Base-by-base conservation (phyloP, 1,140 invertebrate genomes). In the Hyles vespertilio region DNA sequence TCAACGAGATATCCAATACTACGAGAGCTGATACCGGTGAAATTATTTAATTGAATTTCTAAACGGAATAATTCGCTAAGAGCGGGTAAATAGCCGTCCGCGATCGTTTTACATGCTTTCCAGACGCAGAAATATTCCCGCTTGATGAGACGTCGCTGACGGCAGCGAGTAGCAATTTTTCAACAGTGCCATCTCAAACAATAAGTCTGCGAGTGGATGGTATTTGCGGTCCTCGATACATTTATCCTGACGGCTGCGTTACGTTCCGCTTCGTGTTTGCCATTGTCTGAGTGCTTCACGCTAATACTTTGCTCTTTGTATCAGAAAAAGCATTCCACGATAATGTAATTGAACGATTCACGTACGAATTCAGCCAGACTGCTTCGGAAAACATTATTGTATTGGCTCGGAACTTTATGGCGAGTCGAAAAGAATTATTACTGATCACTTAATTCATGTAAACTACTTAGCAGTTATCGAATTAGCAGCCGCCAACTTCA, bases 191-290 rank as follows among this genome's bases (percentile, higher is more conserved):
- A 72, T 72, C 65, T 70, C 71, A 80, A 78, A 85, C 80, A 83
- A 85, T 81, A 81, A 74, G 76, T 81, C 72, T 75, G 69, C 62
- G 54, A 65, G 61, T 65, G 72, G 68, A 74, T 74, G 69, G 65
- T 81, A 79, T 81, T 81, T 85, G 77, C 70, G 69, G 70, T 72
- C 64, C 70, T 77, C 78, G 72, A 81, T 86, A 86, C 73, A 83
- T 82, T 83, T 82, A 74, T 79, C 53, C 64, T 67, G 69, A 73
- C 70, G 56, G 61, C 70, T 71, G 64, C 69, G 67, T 71, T 74
- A 63, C 67, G 69, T 78, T 82, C 67, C 61, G 68, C 61, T 63
- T 77, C 70, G 65, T 81, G 71, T 81, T 82, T 82, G 74, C 76
- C 69, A 79, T 84, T 83, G 84, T 84, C 79, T 83, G 75, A 81